Base-by-base conservation (phyloP, 2,113 vertebrate species). In the Anolis sagrei region DNA sequence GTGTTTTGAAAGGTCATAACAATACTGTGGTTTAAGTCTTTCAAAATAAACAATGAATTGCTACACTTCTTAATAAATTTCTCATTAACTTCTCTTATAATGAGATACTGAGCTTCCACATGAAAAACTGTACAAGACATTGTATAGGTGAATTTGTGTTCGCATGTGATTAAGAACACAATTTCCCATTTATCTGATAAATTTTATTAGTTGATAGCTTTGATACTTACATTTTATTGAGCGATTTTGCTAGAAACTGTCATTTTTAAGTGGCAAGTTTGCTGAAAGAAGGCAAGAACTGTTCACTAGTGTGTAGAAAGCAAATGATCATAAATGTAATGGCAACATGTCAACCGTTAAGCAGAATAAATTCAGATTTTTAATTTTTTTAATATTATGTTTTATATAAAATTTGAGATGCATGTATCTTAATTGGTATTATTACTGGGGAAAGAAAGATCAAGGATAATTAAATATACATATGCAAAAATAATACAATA, bases 341-440 rank as follows among this genome's bases (percentile, higher is more conserved):
- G 58, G 27, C 36, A 80, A 16, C 16, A 62, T 39, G 48, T 48
- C 36, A 85, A 21, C 13, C 44, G 61, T 61, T 18, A n/a, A n/a
- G 10, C 36, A 79, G 70, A 85, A 78, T 73, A n/a, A 7, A 36
- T 78, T 48, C 49, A 78, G 23, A 25, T 25, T 36, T 77, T 64
- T 58, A 74, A 51, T n/a, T 32, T 32, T n/a, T 85, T 85, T 72
- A 70, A 78, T 70, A 79, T 79, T 64, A 49, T 25, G 62, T 58
- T 49, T 62, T 86, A 29, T 8, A 29, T 48, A 39, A 62, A 73
- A 77, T 34, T 19, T n/a, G 27, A 86, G 44, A 54, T 86, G 36
- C 23, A 29, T 64, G 19, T 64, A 44, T 61, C 2, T 29, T 6
- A 79, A 4, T 14, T 76, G 14, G 54, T 48, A 39, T 70, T 36